Conservation (phyloP, 1,140 invertebrate species). For the Bombus huntii region DNA sequence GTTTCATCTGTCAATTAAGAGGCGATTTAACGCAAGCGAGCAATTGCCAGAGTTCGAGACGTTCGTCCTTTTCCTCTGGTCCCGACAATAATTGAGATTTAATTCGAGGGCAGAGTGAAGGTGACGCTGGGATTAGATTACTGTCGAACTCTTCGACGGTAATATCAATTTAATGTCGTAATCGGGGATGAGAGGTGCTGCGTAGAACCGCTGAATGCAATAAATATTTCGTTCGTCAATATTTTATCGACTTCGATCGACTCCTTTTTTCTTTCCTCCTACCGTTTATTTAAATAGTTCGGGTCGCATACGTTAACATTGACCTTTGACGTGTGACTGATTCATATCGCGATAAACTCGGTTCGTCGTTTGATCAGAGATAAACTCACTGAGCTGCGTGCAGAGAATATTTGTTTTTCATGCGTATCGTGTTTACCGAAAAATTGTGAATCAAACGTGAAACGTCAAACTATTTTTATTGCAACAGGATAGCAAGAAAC, state of each 20-base stretch:
- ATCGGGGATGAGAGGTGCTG: not conserved
- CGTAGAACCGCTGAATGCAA: not conserved
- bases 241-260: no score
- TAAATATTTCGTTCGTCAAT: conserved; percentile 5
- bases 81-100: conserved; percentile 42
- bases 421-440: not conserved
- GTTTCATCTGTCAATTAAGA: conserved; percentile 56
- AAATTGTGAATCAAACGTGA: not conserved
- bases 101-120: conserved; percentile 41
- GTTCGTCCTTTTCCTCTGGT: not conserved
- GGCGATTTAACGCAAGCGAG: conserved; percentile 40
- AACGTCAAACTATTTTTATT: no score
- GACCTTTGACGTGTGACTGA: no score
- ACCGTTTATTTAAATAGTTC: not conserved
- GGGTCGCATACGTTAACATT: not conserved
- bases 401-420: not conserved
- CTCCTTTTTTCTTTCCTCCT: not conserved
- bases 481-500: no score
- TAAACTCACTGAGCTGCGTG: no score
- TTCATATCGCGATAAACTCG: not conserved
- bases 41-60: conserved; percentile 46
- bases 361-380: no score
- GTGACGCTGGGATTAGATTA: conserved; percentile 34
- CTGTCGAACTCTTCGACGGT: conserved; percentile 16
- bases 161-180: conserved; percentile 27